phyloP scores from a whole-genome alignment of 1,140 invertebrate species.

The Aphaenogaster ashmeadi region DNA sequence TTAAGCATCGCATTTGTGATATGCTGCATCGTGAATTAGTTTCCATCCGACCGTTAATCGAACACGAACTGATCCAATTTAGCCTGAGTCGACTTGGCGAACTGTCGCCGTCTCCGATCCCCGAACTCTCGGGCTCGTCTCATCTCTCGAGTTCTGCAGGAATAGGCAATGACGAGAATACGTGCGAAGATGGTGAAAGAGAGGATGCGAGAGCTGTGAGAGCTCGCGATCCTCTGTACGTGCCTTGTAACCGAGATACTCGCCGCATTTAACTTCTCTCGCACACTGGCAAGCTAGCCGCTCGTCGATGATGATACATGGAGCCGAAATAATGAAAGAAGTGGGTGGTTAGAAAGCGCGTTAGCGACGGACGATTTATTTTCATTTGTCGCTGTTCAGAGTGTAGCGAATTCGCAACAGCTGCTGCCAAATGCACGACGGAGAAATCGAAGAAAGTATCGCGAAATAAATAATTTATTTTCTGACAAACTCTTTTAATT shows the following conservation, averaged over 20 bases:
- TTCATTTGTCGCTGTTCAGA: constrained; percentile 32
- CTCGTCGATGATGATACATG: constrained; percentile 57
- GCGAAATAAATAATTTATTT: constrained; percentile 16
- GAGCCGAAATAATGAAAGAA: constrained; percentile 54
- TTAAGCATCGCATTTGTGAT: constrained; percentile 56
- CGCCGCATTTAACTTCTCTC: constrained; percentile 65
- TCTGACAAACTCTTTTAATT: background rate
- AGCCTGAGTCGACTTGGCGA: constrained; percentile 57
- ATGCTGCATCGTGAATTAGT: constrained; percentile 69
- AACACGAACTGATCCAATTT: constrained; percentile 77
- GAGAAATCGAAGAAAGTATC: background rate
- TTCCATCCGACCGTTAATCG: constrained; percentile 76
- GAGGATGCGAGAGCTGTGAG: constrained; percentile 77
- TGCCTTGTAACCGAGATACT: constrained; percentile 82
- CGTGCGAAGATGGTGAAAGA: constrained; percentile 29
- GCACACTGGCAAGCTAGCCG: constrained; percentile 39
- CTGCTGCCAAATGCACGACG: background rate
- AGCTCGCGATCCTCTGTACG: constrained; percentile 75
- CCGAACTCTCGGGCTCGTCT: constrained; percentile 28
- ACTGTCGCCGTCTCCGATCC: constrained; percentile 37
- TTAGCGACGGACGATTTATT: constrained; percentile 50
- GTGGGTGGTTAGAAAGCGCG: constrained; percentile 44
- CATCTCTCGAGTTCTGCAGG: constrained; percentile 44
- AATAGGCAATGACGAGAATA: constrained; percentile 69
- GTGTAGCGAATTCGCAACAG: background rate